Conservation (phyloP, 2,797 vertebrate genomes). For the Intellagama lesueurii region DNA sequence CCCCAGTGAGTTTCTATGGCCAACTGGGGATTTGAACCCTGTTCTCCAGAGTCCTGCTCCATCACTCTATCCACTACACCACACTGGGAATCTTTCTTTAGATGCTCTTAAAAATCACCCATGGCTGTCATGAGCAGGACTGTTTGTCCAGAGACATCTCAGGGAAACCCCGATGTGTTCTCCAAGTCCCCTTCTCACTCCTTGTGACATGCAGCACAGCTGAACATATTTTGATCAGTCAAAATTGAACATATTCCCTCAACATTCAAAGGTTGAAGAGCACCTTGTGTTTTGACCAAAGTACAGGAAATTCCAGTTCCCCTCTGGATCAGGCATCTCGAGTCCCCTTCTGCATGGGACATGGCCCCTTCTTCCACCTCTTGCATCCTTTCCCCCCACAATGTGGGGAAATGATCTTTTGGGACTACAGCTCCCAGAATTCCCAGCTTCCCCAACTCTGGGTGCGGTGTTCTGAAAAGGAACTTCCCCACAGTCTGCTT, state of each 20-base stretch:
- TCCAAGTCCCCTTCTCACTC: neutral
- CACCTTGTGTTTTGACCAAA: neutral
- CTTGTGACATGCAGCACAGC: neutral
- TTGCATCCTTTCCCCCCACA: no score
- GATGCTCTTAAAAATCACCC: neutral
- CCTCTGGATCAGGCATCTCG: neutral
- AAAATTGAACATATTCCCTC: neutral
- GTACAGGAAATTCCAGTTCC: neutral
- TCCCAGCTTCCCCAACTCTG: neutral
- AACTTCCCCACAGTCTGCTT: neutral
- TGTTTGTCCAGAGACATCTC: neutral
- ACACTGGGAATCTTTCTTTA: no score
- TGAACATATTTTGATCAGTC: neutral
- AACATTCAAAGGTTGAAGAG: neutral
- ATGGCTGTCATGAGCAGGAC: neutral
- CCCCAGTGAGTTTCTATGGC: no score
- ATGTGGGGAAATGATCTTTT: no score
- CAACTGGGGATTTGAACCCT: no score
- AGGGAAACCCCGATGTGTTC: no score
- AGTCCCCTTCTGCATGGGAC: neutral
- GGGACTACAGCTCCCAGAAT: no score
- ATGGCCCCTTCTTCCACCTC: no score
- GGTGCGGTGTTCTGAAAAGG: neutral
- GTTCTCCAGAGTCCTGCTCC: no score
- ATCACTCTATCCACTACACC: no score